Evolutionary conservation across 30 jellyfish, hydroid and myxozoan species (phyloP).

Genomic region (Haliclystus octoradiatus): DNA sequence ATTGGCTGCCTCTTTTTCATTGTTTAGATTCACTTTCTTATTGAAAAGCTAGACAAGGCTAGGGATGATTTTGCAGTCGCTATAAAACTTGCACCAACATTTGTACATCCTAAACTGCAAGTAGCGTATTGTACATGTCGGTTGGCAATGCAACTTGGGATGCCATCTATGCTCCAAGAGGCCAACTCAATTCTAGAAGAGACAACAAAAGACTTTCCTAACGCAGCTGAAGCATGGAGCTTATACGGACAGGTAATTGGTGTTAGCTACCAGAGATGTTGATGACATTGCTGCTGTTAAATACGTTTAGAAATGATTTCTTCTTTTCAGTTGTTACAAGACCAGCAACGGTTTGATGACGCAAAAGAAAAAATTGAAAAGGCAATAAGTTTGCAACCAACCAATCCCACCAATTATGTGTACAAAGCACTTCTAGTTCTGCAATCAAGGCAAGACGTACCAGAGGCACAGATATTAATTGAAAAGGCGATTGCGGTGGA

Average conservation of each 20-base stretch:
- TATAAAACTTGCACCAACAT: conserved; percentile 30
- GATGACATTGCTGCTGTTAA: too few relatives aligned
- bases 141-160: conserved; percentile 52
- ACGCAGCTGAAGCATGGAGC: conserved; percentile 88
- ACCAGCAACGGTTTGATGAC: conserved; percentile 62
- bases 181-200: conserved; percentile 69
- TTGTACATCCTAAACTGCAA: conserved; percentile 76
- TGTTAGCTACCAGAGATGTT: too few relatives aligned
- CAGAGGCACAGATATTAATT: conserved; percentile 47
- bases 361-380: conserved; percentile 77
- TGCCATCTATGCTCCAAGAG: conserved; percentile 60
- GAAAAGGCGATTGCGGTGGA: conserved; percentile 58
- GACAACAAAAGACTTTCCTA: conserved; percentile 55
- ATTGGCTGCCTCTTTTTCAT: background rate
- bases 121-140: conserved; percentile 73
- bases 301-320: too few relatives aligned
- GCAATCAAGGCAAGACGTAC: conserved; percentile 87
- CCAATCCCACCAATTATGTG: conserved; percentile 78
- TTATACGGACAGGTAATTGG: conserved; percentile 73
- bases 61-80: conserved; percentile 69
- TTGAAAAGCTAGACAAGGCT: conserved; percentile 61
- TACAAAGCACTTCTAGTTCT: conserved; percentile 75
- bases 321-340: conserved; percentile 72
- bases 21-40: conserved; percentile 48
- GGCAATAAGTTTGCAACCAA: conserved; percentile 78